These are phyloP conservation scores for Sandelia bainsii DNA, from an alignment of 2,797 vertebrate genomes.

Conservation along the genomic window DNA sequence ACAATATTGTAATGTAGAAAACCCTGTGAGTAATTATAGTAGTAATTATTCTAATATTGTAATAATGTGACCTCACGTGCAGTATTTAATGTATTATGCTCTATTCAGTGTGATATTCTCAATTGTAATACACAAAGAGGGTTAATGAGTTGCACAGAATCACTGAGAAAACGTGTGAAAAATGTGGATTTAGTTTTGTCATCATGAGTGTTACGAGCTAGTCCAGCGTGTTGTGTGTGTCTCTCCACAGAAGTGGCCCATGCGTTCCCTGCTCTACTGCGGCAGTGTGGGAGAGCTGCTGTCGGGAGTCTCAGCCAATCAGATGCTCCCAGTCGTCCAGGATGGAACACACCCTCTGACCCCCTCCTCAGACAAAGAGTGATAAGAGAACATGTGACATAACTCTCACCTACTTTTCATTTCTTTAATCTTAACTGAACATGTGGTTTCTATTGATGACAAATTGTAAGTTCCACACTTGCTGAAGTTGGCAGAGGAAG, in stretches of 20 bases:
- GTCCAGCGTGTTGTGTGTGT: neutral
- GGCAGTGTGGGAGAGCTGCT: conserved; percentile 81
- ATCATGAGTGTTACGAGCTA: neutral
- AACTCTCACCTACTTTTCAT: neutral
- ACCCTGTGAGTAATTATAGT: too few species aligned
- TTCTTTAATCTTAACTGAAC: neutral
- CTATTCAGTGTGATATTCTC: too few species aligned
- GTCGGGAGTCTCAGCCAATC: conserved; percentile 68
- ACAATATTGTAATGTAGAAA: neutral
- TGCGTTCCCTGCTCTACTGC: conserved; percentile 89
- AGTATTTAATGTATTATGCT: neutral
- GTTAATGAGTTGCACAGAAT: too few species aligned
- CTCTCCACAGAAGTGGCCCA: conserved; percentile 89
- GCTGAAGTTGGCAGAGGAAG: neutral
- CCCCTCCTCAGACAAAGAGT: conserved; percentile 57
- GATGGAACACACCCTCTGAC: conserved; percentile 47
- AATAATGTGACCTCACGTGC: neutral
- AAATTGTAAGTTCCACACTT: neutral
- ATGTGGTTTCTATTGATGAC: neutral
- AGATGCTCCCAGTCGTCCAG: conserved; percentile 47
- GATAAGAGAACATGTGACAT: conserved; percentile 14
- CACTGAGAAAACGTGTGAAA: too few species aligned
- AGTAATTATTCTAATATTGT: too few species aligned
- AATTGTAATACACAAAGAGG: too few species aligned
- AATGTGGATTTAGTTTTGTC: too few species aligned